Percentiles rank a stretch among this genome's conserved stretches.
These are phyloP conservation scores for Noturus placidus DNA, from an alignment of 2,113 vertebrate species.

Conservation along the genomic window DNA sequence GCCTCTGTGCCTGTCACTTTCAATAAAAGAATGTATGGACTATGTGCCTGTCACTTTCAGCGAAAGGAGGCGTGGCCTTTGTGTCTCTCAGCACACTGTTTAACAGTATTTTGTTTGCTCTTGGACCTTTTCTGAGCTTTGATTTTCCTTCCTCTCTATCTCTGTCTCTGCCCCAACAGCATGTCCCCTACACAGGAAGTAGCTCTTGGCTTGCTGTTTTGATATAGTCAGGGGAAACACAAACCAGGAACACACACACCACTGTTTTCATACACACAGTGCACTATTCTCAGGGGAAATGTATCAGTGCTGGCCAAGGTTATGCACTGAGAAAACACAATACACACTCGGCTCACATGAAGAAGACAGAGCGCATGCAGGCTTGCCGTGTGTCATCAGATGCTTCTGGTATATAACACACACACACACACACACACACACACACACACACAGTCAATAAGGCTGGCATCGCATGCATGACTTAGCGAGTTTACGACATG, in stretches of 20 bases:
- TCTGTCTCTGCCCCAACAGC: slow-evolving; percentile 10
- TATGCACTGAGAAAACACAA: slow-evolving; percentile 45
- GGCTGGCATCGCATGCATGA: not conserved
- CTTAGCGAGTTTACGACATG: not conserved
- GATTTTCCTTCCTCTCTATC: slow-evolving; percentile 29
- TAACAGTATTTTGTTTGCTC: not conserved
- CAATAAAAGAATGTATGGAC: not conserved
- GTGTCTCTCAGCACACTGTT: not conserved
- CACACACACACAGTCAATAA: no score
- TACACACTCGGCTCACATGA: not conserved
- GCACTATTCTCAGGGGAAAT: slow-evolving; percentile 24
- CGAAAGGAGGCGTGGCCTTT: not conserved
- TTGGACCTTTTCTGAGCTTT: not conserved
- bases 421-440: not conserved
- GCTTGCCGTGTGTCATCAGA: not conserved
- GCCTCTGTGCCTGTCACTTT: not conserved
- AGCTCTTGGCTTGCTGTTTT: slow-evolving; percentile 42
- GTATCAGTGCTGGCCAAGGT: slow-evolving; percentile 67
- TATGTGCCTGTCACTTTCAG: not conserved
- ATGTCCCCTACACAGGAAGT: slow-evolving; percentile 44
- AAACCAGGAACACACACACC: slow-evolving; percentile 29
- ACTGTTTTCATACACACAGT: slow-evolving; percentile 14
- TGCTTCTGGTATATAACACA: not conserved
- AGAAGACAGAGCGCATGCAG: not conserved
- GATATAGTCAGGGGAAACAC: slow-evolving; percentile 41